Evolutionary conservation across 1,140 invertebrate genomes (phyloP).

Genomic region (Ditylenchus dipsaci): DNA sequence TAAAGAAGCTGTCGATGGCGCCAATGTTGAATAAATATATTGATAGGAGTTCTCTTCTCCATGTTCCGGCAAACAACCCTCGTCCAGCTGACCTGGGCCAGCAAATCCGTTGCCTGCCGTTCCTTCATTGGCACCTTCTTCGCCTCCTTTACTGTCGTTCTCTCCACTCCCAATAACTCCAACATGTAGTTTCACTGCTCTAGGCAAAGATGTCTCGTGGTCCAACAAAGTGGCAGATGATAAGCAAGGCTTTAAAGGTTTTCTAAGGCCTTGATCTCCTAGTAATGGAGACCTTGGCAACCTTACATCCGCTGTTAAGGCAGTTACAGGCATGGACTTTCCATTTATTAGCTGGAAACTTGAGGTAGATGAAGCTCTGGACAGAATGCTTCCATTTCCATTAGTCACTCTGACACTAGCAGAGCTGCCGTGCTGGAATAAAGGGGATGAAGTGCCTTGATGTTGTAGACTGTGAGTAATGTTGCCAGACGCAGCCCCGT

Average conservation of each 20-base stretch:
- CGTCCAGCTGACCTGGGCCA: neutral
- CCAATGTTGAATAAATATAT: neutral
- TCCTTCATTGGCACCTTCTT: neutral
- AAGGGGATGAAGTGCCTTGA: neutral
- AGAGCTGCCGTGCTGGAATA: neutral
- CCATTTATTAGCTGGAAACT: neutral
- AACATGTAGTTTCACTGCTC: neutral
- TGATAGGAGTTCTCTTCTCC: no score
- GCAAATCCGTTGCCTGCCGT: neutral
- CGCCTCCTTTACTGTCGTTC: no score
- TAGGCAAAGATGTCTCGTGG: neutral
- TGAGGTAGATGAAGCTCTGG: neutral
- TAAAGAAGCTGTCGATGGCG: neutral
- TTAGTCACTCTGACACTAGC: neutral
- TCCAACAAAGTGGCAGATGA: neutral
- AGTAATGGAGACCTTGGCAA: neutral
- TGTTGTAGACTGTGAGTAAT: neutral
- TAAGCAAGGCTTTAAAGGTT: neutral
- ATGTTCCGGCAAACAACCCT: neutral
- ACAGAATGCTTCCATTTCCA: neutral
- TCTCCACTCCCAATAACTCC: neutral
- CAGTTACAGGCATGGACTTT: no score
- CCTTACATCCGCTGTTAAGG: no score
- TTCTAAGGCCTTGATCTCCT: neutral
- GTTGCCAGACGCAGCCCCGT: constrained; percentile 16